Evolutionary conservation across 1,140 invertebrate species (phyloP).

Genomic region (Pemphigus obesinymphae): DNA sequence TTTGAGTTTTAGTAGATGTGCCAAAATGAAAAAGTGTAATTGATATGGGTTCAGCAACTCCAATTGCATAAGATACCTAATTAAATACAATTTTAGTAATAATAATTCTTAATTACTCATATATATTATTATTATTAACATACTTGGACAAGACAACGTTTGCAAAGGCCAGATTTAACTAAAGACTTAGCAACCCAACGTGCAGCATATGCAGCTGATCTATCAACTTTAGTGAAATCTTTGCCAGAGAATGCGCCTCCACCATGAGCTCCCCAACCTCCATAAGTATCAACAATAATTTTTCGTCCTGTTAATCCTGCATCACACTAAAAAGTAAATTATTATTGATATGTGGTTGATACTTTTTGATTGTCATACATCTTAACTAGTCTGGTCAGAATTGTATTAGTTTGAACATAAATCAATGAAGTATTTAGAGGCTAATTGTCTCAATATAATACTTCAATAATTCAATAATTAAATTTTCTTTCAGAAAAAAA

Average conservation of each 20-base stretch:
- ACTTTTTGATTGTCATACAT: no score
- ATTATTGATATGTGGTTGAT: neutral
- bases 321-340: constrained; percentile 54
- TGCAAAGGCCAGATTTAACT: constrained; percentile 62
- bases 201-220: constrained; percentile 66
- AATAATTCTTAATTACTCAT: neutral
- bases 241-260: constrained; percentile 71
- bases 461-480: no score
- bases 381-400: no score
- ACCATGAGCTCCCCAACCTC: constrained; percentile 67
- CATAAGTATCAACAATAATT: constrained; percentile 73
- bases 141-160: constrained; percentile 59
- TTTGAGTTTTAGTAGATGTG: constrained; percentile 76
- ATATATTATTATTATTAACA: constrained; percentile 6
- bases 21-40: constrained; percentile 71
- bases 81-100: constrained; percentile 41
- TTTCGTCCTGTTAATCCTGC: constrained; percentile 68
- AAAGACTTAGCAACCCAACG: constrained; percentile 68
- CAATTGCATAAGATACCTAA: constrained; percentile 73
- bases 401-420: no score
- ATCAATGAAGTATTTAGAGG: no score
- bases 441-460: no score
- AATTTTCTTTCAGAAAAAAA: no score
- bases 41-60: constrained; percentile 67
- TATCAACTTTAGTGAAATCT: constrained; percentile 61